Evolutionary conservation across 2,113 vertebrate genomes (phyloP).

Genomic region (Dicaeum eximium): DNA sequence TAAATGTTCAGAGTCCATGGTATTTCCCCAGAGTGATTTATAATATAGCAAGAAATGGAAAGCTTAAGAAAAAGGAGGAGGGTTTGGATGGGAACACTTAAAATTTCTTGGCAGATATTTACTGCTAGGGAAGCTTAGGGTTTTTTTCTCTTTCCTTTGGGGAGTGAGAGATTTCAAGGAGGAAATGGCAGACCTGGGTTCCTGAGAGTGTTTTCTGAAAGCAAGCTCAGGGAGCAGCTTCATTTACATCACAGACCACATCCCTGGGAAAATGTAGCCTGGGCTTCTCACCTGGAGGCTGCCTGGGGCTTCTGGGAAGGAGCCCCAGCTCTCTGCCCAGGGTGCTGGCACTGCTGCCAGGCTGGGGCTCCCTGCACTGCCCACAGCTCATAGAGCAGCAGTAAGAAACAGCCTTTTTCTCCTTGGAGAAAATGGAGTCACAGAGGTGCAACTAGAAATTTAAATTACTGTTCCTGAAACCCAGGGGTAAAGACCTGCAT

Average conservation of each 20-base stretch:
- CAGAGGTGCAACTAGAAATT: not conserved
- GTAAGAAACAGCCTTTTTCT: not conserved
- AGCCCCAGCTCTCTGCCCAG: not conserved
- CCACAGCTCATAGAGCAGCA: accelerated
- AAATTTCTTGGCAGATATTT: slow-evolving; percentile 33
- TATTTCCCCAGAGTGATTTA: slow-evolving; percentile 5
- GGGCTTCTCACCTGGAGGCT: not conserved
- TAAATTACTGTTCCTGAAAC: not conserved
- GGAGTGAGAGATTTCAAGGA: slow-evolving; percentile 1
- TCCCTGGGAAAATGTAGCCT: not conserved
- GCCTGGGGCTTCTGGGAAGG: not conserved
- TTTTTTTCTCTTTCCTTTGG: not conserved
- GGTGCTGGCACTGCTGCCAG: not conserved
- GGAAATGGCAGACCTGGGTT: not conserved
- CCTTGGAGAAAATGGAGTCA: not conserved
- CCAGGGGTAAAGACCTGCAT: not conserved
- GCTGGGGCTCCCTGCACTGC: not conserved
- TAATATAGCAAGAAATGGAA: slow-evolving; percentile 12
- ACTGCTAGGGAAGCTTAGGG: not conserved
- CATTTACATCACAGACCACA: not conserved
- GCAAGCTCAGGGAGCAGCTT: not conserved
- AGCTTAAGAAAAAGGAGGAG: not conserved
- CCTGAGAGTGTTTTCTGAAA: not conserved
- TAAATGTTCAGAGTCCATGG: not conserved
- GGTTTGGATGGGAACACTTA: not conserved